Base-by-base conservation (phyloP, 2,888 invertebrate species). In the Xestobium rufovillosum region DNA sequence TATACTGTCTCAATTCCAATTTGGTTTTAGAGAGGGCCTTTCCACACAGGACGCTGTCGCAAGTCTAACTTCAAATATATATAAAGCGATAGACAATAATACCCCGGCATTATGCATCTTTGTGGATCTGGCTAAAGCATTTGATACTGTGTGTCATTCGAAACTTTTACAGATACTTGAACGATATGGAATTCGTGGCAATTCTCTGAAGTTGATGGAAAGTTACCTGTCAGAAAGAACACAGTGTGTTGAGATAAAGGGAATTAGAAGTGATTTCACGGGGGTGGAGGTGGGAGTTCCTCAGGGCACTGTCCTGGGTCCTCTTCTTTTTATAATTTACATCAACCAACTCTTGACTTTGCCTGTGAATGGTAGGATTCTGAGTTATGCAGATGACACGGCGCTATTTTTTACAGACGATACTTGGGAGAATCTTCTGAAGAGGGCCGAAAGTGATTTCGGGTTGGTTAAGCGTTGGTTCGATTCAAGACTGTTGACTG, bases 281-380 rank as follows among this genome's bases (percentile, higher is more conserved):
- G 25, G 9, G 10, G 31, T 36, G n/a, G 14, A 11, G 14, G 39
- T 12, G 27, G 40, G 31, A 9, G 37, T 43, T 4, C 37, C 40
- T 4, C 40, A 40, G 31, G 37, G 43, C 2, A 40, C 36, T 4
- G 34, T 42, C 10, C 13, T 40, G 23, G 32, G 36, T n/a, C 36
- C 36, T 4, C 12, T 28, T n/a, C n/a, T n/a, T n/a, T n/a, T n/a
- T 30, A 30, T 30, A 12, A 26, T 29, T 4, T 32, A 31, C 10
- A 31, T 31, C 19, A 31, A 31, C 19, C 12, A 31, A 8, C 19
- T 31, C 9, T 31, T 31, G 9, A 17, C 6, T 10, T 19, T 31
- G 11, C 8, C n/a, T 10, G n/a, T n/a, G 13, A 8, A 14, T 8
- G 31, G 31, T 3, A 16, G 15, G 15, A 10, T 30, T 14, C 13